These are phyloP conservation scores for Microcebus tavaratra DNA, from an alignment of 2,113 vertebrate genomes.

Conservation along the genomic window DNA sequence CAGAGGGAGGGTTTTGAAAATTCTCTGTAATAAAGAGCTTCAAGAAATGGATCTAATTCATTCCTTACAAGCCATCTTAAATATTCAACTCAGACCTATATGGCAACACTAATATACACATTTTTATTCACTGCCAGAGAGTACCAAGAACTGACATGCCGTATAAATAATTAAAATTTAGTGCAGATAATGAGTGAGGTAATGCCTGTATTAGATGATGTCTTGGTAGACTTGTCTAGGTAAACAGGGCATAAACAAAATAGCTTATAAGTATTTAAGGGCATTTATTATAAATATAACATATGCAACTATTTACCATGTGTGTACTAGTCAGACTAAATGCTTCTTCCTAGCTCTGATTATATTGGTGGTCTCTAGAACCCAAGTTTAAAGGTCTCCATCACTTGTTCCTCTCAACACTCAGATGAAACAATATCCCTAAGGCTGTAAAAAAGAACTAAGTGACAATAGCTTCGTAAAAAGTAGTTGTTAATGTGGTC, in stretches of 20 bases:
- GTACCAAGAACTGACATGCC: constrained; percentile 55
- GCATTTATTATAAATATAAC: constrained; percentile 1
- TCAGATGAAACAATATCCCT: neutral
- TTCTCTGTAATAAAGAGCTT: neutral
- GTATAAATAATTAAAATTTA: neutral
- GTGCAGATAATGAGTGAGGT: constrained; percentile 24
- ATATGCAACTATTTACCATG: neutral
- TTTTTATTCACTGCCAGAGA: constrained; percentile 26
- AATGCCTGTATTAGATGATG: neutral
- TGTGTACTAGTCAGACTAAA: neutral
- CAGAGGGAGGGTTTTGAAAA: neutral
- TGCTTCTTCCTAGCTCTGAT: neutral
- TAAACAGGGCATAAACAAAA: neutral
- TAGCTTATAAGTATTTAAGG: neutral
- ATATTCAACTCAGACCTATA: neutral
- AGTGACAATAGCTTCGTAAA: neutral
- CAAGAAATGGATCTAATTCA: neutral
- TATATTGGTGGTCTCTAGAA: neutral
- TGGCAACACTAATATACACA: neutral
- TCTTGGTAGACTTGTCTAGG: neutral
- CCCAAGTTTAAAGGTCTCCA: too few species aligned
- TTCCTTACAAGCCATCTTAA: neutral
- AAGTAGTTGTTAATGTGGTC: neutral
- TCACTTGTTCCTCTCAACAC: neutral
- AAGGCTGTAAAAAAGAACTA: neutral